Conservation (phyloP, 2,113 vertebrate genomes). For the Calidris pugnax region DNA sequence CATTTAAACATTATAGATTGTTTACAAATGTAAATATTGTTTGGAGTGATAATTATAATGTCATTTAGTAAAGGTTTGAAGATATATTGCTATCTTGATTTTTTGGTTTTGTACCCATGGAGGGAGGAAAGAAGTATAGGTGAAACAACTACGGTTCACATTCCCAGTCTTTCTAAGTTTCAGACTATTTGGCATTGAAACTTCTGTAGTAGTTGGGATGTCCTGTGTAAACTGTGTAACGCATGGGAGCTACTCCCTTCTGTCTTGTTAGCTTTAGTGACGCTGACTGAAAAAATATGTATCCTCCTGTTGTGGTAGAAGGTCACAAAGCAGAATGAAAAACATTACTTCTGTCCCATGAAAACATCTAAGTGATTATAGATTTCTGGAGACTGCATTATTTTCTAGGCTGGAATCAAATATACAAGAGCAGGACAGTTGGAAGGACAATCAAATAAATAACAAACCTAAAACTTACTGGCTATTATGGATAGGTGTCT, state of each 20-base stretch:
- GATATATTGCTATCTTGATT: background rate
- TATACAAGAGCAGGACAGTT: background rate
- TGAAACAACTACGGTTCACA: background rate
- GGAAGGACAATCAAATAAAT: background rate
- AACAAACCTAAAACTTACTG: background rate
- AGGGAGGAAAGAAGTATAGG: background rate
- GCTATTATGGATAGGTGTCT: background rate
- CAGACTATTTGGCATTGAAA: background rate
- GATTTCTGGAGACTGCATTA: background rate
- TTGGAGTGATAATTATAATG: background rate
- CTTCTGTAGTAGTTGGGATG: background rate
- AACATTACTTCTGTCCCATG: background rate
- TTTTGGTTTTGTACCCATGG: background rate
- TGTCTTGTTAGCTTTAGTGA: background rate
- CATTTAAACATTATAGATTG: background rate
- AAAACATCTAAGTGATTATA: background rate
- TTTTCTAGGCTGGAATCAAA: background rate
- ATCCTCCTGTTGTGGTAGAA: background rate
- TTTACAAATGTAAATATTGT: background rate
- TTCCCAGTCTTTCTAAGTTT: background rate
- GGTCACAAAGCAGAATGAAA: background rate
- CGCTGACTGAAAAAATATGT: background rate
- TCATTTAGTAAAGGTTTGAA: background rate
- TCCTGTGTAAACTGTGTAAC: background rate
- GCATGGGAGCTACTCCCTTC: background rate